These are phyloP conservation scores for Riparia riparia DNA, from an alignment of 2,113 vertebrate genomes.

Conservation along the genomic window DNA sequence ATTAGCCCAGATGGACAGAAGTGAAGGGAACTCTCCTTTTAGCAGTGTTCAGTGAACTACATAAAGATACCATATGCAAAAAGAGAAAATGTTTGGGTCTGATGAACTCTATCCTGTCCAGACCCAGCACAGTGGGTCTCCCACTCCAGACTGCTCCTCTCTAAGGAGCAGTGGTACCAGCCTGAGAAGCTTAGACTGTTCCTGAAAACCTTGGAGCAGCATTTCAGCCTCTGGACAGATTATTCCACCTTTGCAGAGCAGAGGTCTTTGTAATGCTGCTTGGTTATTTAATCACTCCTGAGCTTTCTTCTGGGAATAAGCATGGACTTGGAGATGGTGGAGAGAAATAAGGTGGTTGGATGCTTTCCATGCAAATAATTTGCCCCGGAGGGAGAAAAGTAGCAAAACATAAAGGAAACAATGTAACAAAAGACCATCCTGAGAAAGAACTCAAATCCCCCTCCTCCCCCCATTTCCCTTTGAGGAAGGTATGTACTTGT, in stretches of 20 bases:
- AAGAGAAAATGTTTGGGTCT: not conserved
- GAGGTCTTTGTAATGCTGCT: not conserved
- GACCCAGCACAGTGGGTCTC: not conserved
- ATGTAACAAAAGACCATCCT: not conserved
- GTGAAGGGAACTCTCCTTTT: not conserved
- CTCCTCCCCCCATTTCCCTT: not conserved
- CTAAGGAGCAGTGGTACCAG: not conserved
- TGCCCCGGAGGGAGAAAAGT: not conserved
- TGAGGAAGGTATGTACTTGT: not conserved
- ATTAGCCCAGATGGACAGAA: constrained; percentile 7
- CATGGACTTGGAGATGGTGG: not conserved
- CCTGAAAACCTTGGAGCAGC: not conserved
- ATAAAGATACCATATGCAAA: not conserved
- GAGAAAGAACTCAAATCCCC: not conserved
- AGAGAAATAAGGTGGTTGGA: not conserved
- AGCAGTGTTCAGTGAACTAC: not conserved
- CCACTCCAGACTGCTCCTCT: not conserved
- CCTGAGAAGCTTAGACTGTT: not conserved
- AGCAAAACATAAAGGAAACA: not conserved
- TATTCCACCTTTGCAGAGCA: not conserved
- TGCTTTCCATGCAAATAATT: not conserved
- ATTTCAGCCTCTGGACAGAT: not conserved
- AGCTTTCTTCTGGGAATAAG: not conserved
- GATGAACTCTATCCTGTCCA: not conserved
- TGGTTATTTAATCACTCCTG: not conserved